Conservation (phyloP, 2,797 vertebrate genomes). For the Halcyon leucocephala region DNA sequence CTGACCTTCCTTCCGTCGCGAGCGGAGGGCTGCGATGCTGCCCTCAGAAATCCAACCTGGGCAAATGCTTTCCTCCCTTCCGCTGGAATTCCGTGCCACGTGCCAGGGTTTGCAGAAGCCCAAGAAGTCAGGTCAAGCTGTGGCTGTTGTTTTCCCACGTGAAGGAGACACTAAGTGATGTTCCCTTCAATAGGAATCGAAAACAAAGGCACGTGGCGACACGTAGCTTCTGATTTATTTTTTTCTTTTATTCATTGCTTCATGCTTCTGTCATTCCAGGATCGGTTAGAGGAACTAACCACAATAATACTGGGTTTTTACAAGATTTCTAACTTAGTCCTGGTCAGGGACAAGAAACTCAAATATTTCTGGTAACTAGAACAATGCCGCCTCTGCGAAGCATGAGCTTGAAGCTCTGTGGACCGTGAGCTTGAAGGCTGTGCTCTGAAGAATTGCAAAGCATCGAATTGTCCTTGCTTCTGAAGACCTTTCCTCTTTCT, state of each 20-base stretch:
- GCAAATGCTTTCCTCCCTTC: background rate
- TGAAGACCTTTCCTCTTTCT: background rate
- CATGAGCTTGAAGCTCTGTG: no score
- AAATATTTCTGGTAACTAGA: constrained; percentile 54
- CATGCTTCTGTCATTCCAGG: constrained; percentile 18
- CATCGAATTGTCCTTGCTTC: background rate
- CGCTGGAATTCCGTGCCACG: background rate
- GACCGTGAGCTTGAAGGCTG: background rate
- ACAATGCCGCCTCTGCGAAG: constrained; percentile 7
- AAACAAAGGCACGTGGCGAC: constrained; percentile 38
- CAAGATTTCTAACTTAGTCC: constrained; percentile 43
- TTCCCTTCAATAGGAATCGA: background rate
- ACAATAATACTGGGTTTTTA: constrained; percentile 31
- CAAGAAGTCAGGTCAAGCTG: background rate
- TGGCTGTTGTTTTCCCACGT: background rate
- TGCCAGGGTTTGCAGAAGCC: background rate
- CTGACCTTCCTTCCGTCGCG: constrained; percentile 26
- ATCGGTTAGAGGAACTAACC: constrained; percentile 20
- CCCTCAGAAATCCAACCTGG: background rate
- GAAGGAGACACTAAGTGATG: background rate
- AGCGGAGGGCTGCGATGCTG: background rate
- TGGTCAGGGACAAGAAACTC: background rate
- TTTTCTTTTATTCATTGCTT: background rate
- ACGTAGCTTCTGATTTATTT: background rate
- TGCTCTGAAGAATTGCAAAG: background rate